Evolutionary conservation across 2,797 vertebrate species (phyloP).

Genomic region (Sebastes steindachneri): DNA sequence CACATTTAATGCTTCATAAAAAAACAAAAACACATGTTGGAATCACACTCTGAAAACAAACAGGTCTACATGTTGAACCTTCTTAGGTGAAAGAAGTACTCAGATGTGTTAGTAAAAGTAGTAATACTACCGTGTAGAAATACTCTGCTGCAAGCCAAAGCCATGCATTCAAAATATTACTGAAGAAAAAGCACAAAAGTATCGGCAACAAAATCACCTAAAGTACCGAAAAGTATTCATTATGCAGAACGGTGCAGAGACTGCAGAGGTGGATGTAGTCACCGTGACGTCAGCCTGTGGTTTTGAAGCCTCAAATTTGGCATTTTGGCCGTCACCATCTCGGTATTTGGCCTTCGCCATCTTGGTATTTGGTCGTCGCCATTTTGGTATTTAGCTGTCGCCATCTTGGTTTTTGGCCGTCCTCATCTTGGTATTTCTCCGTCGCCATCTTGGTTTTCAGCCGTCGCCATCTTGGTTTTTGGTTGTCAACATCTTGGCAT

Average conservation of each 20-base stretch:
- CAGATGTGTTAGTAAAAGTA: neutral
- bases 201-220: neutral
- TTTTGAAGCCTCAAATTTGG: too few species aligned
- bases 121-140: neutral
- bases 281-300: too few species aligned
- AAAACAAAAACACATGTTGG: neutral
- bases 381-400: too few species aligned
- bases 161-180: rapidly evolving
- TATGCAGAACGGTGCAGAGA: neutral
- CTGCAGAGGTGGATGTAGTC: too few species aligned
- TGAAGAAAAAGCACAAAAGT: neutral
- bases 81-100: neutral
- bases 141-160: too few species aligned
- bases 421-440: too few species aligned
- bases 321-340: too few species aligned
- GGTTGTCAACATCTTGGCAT: too few species aligned
- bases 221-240: neutral
- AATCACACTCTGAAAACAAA: neutral
- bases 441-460: too few species aligned
- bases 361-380: rapidly evolving
- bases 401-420: too few species aligned
- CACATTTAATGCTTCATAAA: constrained; percentile 16
- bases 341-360: rapidly evolving
- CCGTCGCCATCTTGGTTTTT: too few species aligned
- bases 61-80: neutral